Evolutionary conservation across 2,888 invertebrate genomes (phyloP), one percentile per base, ranked within the genome.

Genomic region (Schizotus pectinicornis): DNA sequence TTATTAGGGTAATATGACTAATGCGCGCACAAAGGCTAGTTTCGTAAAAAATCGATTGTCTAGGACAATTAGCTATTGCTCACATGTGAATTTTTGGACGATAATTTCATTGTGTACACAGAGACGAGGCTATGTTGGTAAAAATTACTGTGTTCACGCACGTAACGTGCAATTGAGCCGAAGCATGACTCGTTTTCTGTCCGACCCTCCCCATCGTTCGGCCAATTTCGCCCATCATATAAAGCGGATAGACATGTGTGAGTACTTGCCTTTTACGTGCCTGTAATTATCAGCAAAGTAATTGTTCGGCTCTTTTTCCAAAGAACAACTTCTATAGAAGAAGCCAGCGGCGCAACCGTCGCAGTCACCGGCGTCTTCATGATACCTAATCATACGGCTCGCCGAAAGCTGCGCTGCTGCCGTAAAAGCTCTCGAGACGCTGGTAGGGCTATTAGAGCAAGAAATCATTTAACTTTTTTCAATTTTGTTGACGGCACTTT

Each of bases 191-290:
- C 56, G 57, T 61, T 51, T 59, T 56, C 55, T 63, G 51, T 38
- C 59, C 63, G 61, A 45, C 42, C 59, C 54, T 65, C 61, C 61
- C 61, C 56, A 56, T 62, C 61, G 63, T 64, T 64, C 65, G 59
- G 51, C 60, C 56, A 67, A 63, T 68, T 68, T 62, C 56, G 56
- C 67, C 59, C 65, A 63, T 68, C 68, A 68, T 67, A 68, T 67
- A 68, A 64, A 61, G 49, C 55, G 62, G 62, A 65, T 65, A 61
- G 67, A 67, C 68, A 62, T 67, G 66, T 67, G 66, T 61, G 62
- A 63, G 63, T 66, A 63, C 62, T 61, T 63, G 65, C 62, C 61
- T 57, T 62, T 59, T 62, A 63, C 67, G 52, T 43, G 56, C 61
- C 57, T 62, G 58, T 64, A 64, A 68, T 68, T 64, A 67, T 61